A percentile compares a stretch with the other conserved stretches of the same genome.
Conservation (phyloP, 2,888 invertebrate species). For the Adela reaumurella region DNA sequence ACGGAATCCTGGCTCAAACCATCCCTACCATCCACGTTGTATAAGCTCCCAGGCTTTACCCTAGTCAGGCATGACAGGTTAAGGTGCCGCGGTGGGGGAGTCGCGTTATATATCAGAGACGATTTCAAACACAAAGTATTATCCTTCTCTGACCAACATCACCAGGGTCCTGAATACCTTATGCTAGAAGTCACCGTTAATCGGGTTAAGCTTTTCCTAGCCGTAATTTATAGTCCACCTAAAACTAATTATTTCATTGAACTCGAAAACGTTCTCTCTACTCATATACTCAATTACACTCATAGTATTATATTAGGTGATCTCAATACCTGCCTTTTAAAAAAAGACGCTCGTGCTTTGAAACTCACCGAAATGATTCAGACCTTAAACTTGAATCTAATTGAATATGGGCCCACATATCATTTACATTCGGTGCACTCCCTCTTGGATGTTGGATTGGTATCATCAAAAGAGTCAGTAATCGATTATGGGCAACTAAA, state of each 20-base stretch:
- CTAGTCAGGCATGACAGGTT: constrained; percentile 3
- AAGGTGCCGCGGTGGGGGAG: constrained; percentile 4
- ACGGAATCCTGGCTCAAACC: constrained; percentile 8
- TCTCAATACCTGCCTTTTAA: not conserved
- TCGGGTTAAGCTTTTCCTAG: constrained; percentile 5
- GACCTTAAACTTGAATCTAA: not conserved
- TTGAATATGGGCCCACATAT: not conserved
- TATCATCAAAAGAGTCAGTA: not conserved
- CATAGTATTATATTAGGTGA: not conserved
- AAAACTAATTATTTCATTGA: constrained; percentile 6
- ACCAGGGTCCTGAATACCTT: constrained; percentile 3
- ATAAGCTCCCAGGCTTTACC: constrained; percentile 2
- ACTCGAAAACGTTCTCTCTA: constrained; percentile 5
- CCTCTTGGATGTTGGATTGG: not conserved
- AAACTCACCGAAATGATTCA: not conserved
- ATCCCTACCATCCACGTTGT: not conserved
- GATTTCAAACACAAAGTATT: constrained; percentile 3
- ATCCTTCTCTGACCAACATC: not conserved
- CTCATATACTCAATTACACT: not conserved
- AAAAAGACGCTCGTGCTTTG: not conserved
- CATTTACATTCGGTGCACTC: not conserved
- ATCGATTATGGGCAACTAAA: not conserved
- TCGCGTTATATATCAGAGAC: constrained; percentile 5
- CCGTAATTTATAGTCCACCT: constrained; percentile 7
- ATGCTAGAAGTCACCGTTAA: constrained; percentile 4